A percentile compares a stretch with the other conserved stretches of the same genome.
Conservation (phyloP, 2,797 vertebrate genomes). For the Enoplosus armatus region DNA sequence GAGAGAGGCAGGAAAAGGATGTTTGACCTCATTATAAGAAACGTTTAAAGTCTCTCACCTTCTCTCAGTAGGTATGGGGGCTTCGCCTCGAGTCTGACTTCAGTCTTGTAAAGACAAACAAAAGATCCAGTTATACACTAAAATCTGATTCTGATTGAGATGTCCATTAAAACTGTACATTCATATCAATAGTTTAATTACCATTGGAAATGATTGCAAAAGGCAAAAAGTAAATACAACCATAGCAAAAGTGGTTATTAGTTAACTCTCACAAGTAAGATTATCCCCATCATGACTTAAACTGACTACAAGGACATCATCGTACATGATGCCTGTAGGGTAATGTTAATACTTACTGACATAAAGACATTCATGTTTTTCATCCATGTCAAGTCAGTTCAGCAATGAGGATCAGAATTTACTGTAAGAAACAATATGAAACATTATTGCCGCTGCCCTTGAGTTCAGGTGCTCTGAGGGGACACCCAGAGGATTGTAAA, state of each 20-base stretch:
- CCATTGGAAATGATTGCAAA: neutral
- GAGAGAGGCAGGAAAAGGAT: neutral
- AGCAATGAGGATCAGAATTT: neutral
- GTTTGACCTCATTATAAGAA: slow-evolving; percentile 21
- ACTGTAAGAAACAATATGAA: neutral
- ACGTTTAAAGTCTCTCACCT: slow-evolving; percentile 8
- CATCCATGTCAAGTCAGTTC: neutral
- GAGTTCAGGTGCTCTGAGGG: neutral
- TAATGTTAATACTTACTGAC: neutral
- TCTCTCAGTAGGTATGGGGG: neutral
- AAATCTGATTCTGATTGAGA: neutral
- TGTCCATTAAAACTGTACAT: neutral
- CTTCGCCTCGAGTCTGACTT: slow-evolving; percentile 2
- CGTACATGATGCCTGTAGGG: too few species aligned
- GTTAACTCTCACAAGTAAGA: neutral
- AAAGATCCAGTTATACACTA: neutral
- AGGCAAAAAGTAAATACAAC: neutral
- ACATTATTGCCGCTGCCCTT: neutral
- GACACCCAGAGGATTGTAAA: neutral
- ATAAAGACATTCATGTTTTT: neutral
- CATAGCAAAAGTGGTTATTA: too few species aligned
- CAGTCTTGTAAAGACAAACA: neutral
- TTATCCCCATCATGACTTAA: neutral
- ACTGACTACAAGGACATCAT: neutral
- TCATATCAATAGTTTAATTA: neutral